phyloP scores from a whole-genome alignment of 2,113 vertebrate species.

The Triplophysa tibetana region DNA sequence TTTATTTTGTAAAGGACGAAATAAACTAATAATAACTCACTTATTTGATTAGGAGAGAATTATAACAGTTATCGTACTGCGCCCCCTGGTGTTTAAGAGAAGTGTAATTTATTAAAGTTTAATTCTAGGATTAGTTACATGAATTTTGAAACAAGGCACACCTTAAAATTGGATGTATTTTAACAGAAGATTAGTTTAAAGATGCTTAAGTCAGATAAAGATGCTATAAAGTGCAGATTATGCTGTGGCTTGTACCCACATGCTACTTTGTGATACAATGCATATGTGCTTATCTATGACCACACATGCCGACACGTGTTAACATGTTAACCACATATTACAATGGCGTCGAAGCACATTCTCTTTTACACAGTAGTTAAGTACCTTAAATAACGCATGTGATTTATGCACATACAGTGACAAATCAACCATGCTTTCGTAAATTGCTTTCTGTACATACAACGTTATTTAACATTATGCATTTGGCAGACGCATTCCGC shows the following conservation, averaged over 20 bases:
- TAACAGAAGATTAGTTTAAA: too few relatives aligned
- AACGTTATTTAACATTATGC: too few relatives aligned
- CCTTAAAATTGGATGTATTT: neutral
- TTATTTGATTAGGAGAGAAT: too few relatives aligned
- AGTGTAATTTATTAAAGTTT: neutral
- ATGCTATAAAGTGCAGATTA: neutral
- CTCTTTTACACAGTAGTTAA: neutral
- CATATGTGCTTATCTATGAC: neutral
- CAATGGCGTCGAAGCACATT: neutral
- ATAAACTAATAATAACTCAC: too few relatives aligned
- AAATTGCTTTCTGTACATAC: too few relatives aligned
- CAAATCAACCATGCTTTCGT: neutral
- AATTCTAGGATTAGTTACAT: neutral
- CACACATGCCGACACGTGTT: neutral
- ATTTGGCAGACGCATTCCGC: too few relatives aligned
- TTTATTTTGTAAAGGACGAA: too few relatives aligned
- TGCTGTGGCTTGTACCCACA: neutral
- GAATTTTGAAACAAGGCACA: neutral
- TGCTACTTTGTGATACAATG: neutral
- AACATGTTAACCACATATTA: neutral
- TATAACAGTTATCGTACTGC: constrained; percentile 3
- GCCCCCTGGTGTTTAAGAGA: constrained; percentile 38
- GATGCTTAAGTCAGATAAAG: too few relatives aligned
- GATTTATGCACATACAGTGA: neutral
- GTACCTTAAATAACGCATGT: neutral